Evolutionary conservation across 2,888 invertebrate genomes (phyloP), one percentile per base, ranked within the genome.

Genomic region (Belgica antarctica): DNA sequence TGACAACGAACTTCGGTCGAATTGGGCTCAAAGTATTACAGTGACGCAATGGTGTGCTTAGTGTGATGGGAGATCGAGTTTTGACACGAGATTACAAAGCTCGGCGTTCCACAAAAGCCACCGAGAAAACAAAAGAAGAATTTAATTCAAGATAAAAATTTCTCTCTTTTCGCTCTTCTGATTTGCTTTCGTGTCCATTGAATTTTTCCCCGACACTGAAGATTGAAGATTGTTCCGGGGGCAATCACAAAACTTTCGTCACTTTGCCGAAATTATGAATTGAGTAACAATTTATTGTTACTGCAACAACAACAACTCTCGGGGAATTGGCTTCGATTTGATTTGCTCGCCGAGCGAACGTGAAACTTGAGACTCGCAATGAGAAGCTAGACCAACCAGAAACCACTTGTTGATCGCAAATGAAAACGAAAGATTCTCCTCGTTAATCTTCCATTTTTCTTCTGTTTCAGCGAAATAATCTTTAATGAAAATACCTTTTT

Each of bases 161-260:
- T 10, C 47, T 57, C 15, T 19, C 57, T 2, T 63, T 46, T 63
- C 63, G 12, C 34, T 19, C 17, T 28, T 63, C 25, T 41, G 36
- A 46, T 63, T 46, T 63, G 63, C 63, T 5, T 63, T 63, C 63
- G 63, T 63, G 63, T 63, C 63, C 63, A 63, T 63, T 46, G 46
- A 25, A n/a, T 15, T 8, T 46, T 36, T 63, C 62, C 34, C n/a
- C n/a, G n/a, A n/a, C n/a, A n/a, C n/a, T n/a, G n/a, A n/a, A n/a
- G n/a, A n/a, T n/a, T n/a, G n/a, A n/a, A n/a, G n/a, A n/a, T n/a
- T n/a, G n/a, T n/a, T n/a, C n/a, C n/a, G n/a, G n/a, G n/a, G n/a
- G n/a, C n/a, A n/a, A n/a, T n/a, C n/a, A n/a, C n/a, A n/a, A n/a
- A n/a, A n/a, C n/a, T n/a, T n/a, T n/a, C n/a, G n/a, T n/a, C n/a